Evolutionary conservation across 1,140 invertebrate species (phyloP).

Genomic region (Neodiprion virginianus): DNA sequence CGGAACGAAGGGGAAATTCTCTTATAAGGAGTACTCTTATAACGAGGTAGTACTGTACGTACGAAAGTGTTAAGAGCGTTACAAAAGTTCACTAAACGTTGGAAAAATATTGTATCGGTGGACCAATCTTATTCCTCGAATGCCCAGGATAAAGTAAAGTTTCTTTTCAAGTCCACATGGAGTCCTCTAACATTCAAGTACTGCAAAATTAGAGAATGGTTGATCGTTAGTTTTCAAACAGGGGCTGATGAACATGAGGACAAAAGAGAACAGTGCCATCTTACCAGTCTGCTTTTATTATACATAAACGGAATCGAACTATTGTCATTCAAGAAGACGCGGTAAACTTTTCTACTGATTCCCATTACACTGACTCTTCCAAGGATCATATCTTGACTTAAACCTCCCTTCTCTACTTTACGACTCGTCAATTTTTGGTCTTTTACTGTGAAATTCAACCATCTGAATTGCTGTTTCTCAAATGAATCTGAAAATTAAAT

Average conservation of each 20-base stretch:
- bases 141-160: constrained; percentile 38
- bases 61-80: no score
- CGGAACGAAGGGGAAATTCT: no score
- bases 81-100: no score
- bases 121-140: constrained; percentile 13
- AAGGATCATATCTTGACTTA: constrained; percentile 42
- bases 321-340: constrained; percentile 42
- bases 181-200: constrained; percentile 66
- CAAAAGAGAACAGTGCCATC: constrained; percentile 17
- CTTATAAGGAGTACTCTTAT: no score
- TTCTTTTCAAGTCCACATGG: constrained; percentile 61
- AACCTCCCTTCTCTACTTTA: constrained; percentile 40
- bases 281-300: constrained; percentile 34
- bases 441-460: constrained; percentile 63
- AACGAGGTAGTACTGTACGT: no score
- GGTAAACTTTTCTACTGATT: constrained; percentile 33
- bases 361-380: constrained; percentile 52
- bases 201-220: constrained; percentile 53
- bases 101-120: neutral
- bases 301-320: constrained; percentile 37
- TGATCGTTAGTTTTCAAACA: constrained; percentile 15
- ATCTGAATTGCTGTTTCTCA: constrained; percentile 66
- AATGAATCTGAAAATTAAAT: constrained; percentile 64
- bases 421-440: constrained; percentile 58
- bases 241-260: neutral